Percentiles rank a stretch among this genome's conserved stretches.
phyloP scores from a whole-genome alignment of 1,140 invertebrate species.

The Leptopilina boulardi region DNA sequence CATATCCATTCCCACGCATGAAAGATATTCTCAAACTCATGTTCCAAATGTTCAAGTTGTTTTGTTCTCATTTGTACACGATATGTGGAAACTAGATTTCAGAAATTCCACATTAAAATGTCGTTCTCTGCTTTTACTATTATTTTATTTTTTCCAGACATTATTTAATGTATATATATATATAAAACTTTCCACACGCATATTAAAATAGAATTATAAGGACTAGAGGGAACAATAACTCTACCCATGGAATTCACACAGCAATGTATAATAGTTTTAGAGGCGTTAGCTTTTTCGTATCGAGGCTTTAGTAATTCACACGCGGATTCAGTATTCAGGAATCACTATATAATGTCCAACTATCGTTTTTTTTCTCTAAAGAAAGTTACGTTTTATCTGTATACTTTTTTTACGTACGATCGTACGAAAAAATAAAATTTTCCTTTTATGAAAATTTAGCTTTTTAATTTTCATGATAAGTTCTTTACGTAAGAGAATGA shows the following conservation, averaged over 20 bases:
- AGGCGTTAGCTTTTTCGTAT: background rate
- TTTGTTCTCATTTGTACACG: background rate
- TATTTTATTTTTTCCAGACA: background rate
- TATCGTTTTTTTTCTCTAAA: background rate
- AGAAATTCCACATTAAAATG: background rate
- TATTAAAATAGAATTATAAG: conserved; percentile 23
- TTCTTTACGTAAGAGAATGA: no score
- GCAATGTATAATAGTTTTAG: background rate
- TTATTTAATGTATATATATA: conserved; percentile 1
- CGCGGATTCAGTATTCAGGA: background rate
- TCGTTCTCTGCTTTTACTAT: background rate
- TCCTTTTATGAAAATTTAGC: background rate
- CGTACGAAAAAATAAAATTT: background rate
- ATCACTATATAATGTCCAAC: background rate
- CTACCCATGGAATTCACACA: conserved; percentile 3
- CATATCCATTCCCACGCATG: conserved; percentile 26
- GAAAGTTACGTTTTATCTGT: background rate
- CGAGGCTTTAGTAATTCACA: background rate
- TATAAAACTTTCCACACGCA: conserved; percentile 2
- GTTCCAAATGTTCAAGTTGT: background rate
- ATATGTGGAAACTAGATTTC: background rate
- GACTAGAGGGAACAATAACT: background rate
- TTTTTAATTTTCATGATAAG: background rate
- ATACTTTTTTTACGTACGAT: background rate
- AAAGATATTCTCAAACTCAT: conserved; percentile 1